Evolutionary conservation across 2,888 invertebrate species (phyloP).

Genomic region (Anarsia innoxiella): DNA sequence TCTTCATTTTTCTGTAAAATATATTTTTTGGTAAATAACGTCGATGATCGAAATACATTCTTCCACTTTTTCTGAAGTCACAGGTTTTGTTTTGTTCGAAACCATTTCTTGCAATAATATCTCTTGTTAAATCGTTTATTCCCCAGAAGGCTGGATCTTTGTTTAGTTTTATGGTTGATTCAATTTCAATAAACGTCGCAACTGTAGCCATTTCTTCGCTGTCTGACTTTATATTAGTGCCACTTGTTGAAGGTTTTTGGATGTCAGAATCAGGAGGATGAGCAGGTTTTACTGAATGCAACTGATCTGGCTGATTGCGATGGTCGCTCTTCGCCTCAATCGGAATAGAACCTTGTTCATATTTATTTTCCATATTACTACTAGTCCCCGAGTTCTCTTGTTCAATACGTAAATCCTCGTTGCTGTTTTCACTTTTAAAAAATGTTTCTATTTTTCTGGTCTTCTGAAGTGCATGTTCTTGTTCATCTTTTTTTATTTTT

Average conservation of each 20-base stretch:
- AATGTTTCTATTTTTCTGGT: slow-evolving; percentile 9
- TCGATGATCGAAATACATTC: slow-evolving; percentile 11
- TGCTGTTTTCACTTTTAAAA: slow-evolving; percentile 5
- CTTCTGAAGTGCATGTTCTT: not conserved
- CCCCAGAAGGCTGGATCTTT: slow-evolving; percentile 18
- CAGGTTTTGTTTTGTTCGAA: slow-evolving; percentile 13
- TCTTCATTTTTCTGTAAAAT: slow-evolving; percentile 10
- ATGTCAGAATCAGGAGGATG: not conserved
- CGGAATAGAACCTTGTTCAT: no score
- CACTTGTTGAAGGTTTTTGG: slow-evolving; percentile 1
- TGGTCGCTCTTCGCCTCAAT: not conserved
- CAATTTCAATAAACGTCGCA: not conserved
- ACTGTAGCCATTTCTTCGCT: no score
- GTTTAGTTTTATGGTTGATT: slow-evolving; percentile 16
- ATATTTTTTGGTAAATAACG: slow-evolving; percentile 18
- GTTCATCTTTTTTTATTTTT: slow-evolving; percentile 11
- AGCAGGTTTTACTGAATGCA: not conserved
- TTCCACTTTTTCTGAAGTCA: slow-evolving; percentile 11
- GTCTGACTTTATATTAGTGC: not conserved
- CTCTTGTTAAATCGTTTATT: slow-evolving; percentile 19
- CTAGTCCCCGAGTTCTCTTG: no score
- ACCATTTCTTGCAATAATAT: slow-evolving; percentile 14
- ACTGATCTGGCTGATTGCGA: not conserved
- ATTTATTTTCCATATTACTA: no score
- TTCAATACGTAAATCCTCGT: not conserved